These are phyloP conservation scores for Cheirogaleus major DNA, from an alignment of 2,797 vertebrate genomes.

Conservation along the genomic window DNA sequence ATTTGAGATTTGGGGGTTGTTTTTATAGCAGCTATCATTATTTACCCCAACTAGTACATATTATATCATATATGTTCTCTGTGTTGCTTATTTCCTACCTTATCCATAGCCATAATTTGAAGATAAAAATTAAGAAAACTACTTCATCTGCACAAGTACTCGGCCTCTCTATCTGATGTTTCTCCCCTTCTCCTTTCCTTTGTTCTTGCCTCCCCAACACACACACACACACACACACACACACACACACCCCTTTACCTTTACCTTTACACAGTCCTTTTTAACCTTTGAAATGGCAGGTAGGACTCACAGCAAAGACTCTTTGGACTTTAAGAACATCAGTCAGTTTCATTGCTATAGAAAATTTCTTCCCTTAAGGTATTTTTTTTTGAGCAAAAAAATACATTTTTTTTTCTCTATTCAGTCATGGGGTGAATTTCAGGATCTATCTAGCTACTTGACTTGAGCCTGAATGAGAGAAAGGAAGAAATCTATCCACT, in stretches of 20 bases:
- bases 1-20: neutral
- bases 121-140: neutral
- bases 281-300: conserved; percentile 31
- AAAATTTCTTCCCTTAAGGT: conserved; percentile 31
- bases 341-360: conserved; percentile 14
- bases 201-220: neutral
- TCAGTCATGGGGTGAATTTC: neutral
- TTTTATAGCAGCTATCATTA: neutral
- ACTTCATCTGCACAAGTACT: neutral
- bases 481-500: neutral
- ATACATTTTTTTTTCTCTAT: conserved; percentile 2
- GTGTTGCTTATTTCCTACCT: neutral
- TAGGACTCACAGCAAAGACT: neutral
- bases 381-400: neutral
- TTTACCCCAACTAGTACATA: neutral
- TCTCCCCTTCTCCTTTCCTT: neutral
- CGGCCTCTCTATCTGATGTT: neutral
- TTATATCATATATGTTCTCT: neutral
- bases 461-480: neutral
- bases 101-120: neutral
- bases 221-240: neutral
- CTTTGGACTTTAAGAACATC: neutral
- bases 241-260: neutral
- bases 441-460: neutral
- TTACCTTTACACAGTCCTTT: neutral